Percentiles rank a stretch among this genome's conserved stretches.
Conservation (phyloP, 2,888 invertebrate genomes). For the Dromius quadrimaculatus region DNA sequence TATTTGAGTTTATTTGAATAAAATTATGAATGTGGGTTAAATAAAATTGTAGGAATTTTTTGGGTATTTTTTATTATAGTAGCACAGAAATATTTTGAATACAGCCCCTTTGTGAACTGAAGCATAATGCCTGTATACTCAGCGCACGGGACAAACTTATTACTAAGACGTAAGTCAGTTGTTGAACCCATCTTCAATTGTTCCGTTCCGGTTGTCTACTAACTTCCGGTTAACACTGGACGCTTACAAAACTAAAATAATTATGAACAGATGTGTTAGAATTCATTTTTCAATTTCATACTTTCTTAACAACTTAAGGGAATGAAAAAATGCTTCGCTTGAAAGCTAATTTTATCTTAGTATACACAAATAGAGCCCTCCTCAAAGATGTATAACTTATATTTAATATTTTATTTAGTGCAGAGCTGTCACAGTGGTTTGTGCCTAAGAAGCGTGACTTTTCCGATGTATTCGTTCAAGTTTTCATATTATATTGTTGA, state of each 20-base stretch:
- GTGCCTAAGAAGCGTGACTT: background rate
- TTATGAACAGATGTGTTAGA: background rate
- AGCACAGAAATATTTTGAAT: no score
- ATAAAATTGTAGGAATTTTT: no score
- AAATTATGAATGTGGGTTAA: no score
- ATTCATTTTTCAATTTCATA: no score
- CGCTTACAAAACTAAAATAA: background rate
- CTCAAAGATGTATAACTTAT: background rate
- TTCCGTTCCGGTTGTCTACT: background rate
- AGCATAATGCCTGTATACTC: background rate
- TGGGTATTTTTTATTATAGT: no score
- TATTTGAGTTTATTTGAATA: no score
- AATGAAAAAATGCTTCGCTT: background rate
- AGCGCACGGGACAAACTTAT: background rate
- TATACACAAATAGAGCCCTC: background rate
- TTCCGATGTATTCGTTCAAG: background rate
- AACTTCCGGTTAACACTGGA: background rate
- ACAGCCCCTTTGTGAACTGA: no score
- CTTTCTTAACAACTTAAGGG: no score
- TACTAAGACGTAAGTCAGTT: background rate
- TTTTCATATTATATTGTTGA: background rate
- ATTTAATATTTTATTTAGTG: background rate
- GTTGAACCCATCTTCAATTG: no score
- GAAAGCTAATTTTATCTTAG: background rate
- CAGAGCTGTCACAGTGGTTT: background rate